phyloP scores from a whole-genome alignment of 2,113 vertebrate species.

The Oryzias celebensis region DNA sequence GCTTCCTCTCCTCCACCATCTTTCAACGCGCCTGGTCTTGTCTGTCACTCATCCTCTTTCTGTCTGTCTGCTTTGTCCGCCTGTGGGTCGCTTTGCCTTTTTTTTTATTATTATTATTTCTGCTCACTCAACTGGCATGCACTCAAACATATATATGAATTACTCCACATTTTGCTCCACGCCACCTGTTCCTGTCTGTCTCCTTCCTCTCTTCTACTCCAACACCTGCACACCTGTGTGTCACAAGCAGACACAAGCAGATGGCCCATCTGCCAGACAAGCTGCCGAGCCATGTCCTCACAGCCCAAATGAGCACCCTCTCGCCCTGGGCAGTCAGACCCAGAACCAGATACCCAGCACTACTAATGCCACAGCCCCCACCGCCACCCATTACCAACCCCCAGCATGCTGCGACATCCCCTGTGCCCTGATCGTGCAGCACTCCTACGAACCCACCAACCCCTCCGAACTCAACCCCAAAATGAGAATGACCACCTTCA shows the following conservation, averaged over 20 bases:
- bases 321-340: constrained; percentile 51
- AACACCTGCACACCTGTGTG: constrained; percentile 15
- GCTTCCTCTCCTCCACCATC: constrained; percentile 62
- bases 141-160: constrained; percentile 36
- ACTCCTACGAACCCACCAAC: constrained; percentile 67
- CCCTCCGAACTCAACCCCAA: constrained; percentile 70
- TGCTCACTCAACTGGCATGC: constrained; percentile 39
- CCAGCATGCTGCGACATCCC: constrained; percentile 74
- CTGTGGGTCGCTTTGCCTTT: constrained; percentile 42
- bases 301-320: constrained; percentile 57
- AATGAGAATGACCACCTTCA: constrained; percentile 77
- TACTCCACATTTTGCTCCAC: constrained; percentile 22
- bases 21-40: constrained; percentile 64
- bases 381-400: constrained; percentile 67
- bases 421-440: constrained; percentile 73
- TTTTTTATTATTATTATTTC: constrained; percentile 32
- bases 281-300: constrained; percentile 60
- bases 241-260: constrained; percentile 61
- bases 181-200: constrained; percentile 21
- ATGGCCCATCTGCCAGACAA: constrained; percentile 68
- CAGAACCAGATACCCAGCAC: constrained; percentile 63
- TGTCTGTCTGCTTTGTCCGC: constrained; percentile 52
- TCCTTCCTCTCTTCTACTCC: constrained; percentile 11
- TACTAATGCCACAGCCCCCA: constrained; percentile 47
- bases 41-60: constrained; percentile 56